Base-by-base conservation (phyloP, 2,797 vertebrate genomes). In the Esox lucius region DNA sequence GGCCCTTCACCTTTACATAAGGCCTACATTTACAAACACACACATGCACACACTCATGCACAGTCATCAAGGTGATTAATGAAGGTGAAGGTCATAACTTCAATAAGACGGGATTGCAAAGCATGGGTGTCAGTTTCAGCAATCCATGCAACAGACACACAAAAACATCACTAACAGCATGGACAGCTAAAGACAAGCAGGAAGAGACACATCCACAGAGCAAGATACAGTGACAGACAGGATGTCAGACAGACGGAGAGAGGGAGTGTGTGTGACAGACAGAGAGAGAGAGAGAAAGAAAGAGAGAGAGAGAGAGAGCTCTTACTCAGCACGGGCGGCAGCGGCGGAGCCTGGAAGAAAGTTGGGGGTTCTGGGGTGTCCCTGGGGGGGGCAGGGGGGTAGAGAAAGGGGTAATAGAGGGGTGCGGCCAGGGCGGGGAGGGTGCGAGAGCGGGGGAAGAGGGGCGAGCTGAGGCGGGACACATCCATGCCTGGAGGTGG, bases 391-490 rank as follows among this genome's bases (percentile, higher is more conserved):
- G 89, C 78, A 48, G 92, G 83, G 80, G 93, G 89, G 83, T 93
- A 94, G 85, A 95, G 91, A 84, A 92, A 93, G 31, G 94, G 94
- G 85, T 94, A 94, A 86, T 95, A 94, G 71, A 93, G 91, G 65
- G 94, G 93, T 84, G 94, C 90, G 75, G 92, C 89, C 24, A 96
- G 92, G 86, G 94, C 94, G 71, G 95, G 96, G 75, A 96, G 90
- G 83, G 95, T 95, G 90, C 95, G 94, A 51, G 94, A 96, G 90
- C 94, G 95, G 74, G 96, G 96, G 75, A 96, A 97, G 76, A 97
- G 92, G 72, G 96, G 96, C 74, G 96, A 97, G 80, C 84, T 89
- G 83, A 97, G 95, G 83, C 86, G 74, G 17, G 93, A 92, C 85
- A 91, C 82, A 33, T 94, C 89, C 0, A 89, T 78, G 65, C 93